Base-by-base conservation (phyloP, 23 tunicate genomes). In the Aplidium turbinatum region DNA sequence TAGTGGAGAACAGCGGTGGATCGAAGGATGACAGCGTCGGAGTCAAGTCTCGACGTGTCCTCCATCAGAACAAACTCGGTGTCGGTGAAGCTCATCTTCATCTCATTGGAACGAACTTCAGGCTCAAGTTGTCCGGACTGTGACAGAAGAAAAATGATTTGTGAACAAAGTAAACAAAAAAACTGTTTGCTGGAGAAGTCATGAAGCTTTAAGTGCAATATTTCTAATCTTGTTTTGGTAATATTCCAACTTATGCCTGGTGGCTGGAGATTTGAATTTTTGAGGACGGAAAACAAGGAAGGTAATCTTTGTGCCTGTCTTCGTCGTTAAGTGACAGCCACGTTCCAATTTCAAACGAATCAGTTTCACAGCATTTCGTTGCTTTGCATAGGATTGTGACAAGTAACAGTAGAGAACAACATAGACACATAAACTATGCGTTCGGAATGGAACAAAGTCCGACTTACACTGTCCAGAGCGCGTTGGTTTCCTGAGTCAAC, bases 51-150 rank as follows among this genome's bases (percentile, higher is more conserved):
- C 5, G 84, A 46, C 31, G 68, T 4, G 46, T 83, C 81, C 35
- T 89, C 82, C 23, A 85, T 68, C 34, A 95, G 39, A 5, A 95
- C 96, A 63, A 95, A 95, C 74, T 95, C 99, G 21, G 99, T 95
- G 42, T 85, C 64, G 38, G 95, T 85, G 58, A 95, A 73, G 77
- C 75, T 85, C 38, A 85, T 22, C 33, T 77, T 88, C 39, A 95
- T 31, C 52, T 79, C 77, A 1, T 46, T 68, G 27, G 47, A 35
- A 29, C 64, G 63, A 11, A 46, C 56, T 26, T 54, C 83, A 1
- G 73, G 78, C n/a, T 79, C 52, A 50, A 76, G 72, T 40, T 74
- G 75, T 16, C 89, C 89, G 0, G 64, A 60, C 87, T 81, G 64
- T 26, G 46, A 19, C 16, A 56, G 26, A 73, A 28, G 57, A 68